Percentiles rank a stretch among this genome's conserved stretches.
phyloP scores from a whole-genome alignment of 2,888 invertebrate species.

The Anoncus sp. region DNA sequence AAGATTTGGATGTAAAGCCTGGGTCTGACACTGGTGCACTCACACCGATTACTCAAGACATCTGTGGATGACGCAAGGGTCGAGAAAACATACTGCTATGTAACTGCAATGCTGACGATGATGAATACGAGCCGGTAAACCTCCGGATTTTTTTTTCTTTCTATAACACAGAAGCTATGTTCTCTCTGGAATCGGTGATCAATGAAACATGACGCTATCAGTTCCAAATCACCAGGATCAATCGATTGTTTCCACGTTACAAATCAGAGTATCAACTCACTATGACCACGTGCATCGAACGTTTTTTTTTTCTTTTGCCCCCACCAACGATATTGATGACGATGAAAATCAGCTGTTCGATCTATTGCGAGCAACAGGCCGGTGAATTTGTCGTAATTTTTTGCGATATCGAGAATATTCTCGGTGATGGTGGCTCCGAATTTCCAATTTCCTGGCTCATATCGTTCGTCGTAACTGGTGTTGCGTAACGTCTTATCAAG shows the following conservation, averaged over 20 bases:
- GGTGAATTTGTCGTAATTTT: constrained; percentile 73
- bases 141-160: not conserved
- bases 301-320: too few species aligned
- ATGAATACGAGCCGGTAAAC: not conserved
- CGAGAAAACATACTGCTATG: constrained; percentile 19
- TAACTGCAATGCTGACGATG: constrained; percentile 5
- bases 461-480: constrained; percentile 73
- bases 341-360: constrained; percentile 5
- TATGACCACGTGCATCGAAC: too few species aligned
- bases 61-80: constrained; percentile 10
- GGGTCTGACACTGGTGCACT: not conserved
- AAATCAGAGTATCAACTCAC: too few species aligned
- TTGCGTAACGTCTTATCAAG: constrained; percentile 83
- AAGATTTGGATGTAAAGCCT: constrained; percentile 20
- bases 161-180: not conserved
- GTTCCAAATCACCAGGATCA: not conserved
- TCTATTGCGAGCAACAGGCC: constrained; percentile 73
- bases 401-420: constrained; percentile 82
- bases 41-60: constrained; percentile 34
- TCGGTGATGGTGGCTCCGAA: constrained; percentile 75
- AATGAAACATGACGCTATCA: not conserved
- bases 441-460: constrained; percentile 70
- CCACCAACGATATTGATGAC: not conserved
- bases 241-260: not conserved
- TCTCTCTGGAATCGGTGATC: not conserved